phyloP scores from a whole-genome alignment of 2,888 invertebrate species.

The Metopia argyrocephala region DNA sequence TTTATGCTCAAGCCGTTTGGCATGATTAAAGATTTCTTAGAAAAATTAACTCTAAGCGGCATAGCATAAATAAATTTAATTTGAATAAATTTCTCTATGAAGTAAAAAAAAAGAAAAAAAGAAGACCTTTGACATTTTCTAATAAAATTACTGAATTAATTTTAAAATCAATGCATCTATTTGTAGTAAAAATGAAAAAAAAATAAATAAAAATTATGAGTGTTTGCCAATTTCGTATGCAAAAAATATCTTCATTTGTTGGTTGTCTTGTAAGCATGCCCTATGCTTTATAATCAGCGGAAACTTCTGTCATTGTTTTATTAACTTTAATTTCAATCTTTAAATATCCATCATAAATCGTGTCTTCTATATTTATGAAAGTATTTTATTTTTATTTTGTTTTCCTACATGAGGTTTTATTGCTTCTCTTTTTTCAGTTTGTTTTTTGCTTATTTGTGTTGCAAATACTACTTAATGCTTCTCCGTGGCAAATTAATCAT shows the following conservation, averaged over 20 bases:
- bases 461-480: constrained; percentile 21
- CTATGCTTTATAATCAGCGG: constrained; percentile 38
- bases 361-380: constrained; percentile 22
- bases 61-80: too few species aligned
- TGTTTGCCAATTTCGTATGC: not conserved
- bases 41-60: too few species aligned
- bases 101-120: too few species aligned
- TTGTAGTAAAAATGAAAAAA: not conserved
- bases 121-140: too few species aligned
- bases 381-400: not conserved
- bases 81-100: too few species aligned
- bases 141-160: too few species aligned
- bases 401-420: not conserved
- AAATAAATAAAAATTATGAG: not conserved
- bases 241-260: not conserved
- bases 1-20: too few species aligned
- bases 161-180: not conserved
- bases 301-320: constrained; percentile 58
- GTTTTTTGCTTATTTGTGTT: not conserved
- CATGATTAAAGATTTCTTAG: too few species aligned
- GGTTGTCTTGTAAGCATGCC: not conserved
- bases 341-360: constrained; percentile 41
- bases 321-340: constrained; percentile 53
- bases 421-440: not conserved
- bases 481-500: not conserved